Evolutionary conservation across 2,888 invertebrate species (phyloP).

Genomic region (Pinctada fucata): DNA sequence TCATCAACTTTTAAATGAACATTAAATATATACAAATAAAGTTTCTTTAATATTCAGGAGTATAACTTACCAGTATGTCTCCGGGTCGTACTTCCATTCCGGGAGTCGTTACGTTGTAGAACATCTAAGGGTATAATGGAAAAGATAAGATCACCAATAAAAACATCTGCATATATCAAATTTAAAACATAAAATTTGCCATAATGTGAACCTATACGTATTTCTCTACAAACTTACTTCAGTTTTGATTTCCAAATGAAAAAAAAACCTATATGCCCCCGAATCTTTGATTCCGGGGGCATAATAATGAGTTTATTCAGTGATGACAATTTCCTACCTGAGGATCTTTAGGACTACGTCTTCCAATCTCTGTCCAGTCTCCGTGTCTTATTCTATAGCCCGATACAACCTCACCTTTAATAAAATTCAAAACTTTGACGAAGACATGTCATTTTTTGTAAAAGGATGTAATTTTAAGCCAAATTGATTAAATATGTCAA

Average conservation of each 20-base stretch:
- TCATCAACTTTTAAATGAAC: too few species aligned
- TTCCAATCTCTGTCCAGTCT: slow-evolving; percentile 75
- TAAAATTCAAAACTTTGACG: background rate
- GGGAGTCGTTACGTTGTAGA: slow-evolving; percentile 72
- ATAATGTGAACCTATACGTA: too few species aligned
- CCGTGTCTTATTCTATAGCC: slow-evolving; percentile 74
- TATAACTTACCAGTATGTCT: slow-evolving; percentile 70
- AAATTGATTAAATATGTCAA: slow-evolving; percentile 84
- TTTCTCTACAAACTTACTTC: too few species aligned
- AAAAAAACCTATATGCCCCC: too few species aligned
- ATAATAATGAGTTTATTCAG: too few species aligned
- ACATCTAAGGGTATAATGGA: slow-evolving; percentile 70
- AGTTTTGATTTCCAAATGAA: too few species aligned
- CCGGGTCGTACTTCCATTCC: slow-evolving; percentile 65
- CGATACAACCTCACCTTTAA: slow-evolving; percentile 70
- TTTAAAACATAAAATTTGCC: too few species aligned
- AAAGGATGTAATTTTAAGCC: slow-evolving; percentile 98
- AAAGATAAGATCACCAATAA: background rate
- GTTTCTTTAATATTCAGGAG: background rate
- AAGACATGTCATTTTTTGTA: slow-evolving; percentile 79
- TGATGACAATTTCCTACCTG: slow-evolving; percentile 54
- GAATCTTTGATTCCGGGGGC: too few species aligned
- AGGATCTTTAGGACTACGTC: slow-evolving; percentile 72
- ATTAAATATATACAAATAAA: background rate
- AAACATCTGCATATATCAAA: background rate